Conservation (phyloP, 1,140 invertebrate genomes). For the Pectinophora gossypiella region DNA sequence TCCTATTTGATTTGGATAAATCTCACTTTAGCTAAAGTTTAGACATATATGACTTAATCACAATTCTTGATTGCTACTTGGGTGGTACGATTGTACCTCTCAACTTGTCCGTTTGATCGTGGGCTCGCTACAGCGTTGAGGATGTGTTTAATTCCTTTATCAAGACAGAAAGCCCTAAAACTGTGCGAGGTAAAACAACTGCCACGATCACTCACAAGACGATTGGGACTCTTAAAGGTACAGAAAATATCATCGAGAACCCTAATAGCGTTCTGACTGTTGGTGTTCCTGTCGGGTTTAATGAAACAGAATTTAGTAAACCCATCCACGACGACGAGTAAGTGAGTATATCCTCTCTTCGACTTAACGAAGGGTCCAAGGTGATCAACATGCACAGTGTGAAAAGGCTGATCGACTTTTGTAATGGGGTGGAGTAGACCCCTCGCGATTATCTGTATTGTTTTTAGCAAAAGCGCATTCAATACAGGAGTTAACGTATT, state of each 20-base stretch:
- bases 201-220: neutral
- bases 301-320: conserved; percentile 4
- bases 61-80: too few relatives aligned
- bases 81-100: too few relatives aligned
- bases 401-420: neutral
- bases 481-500: conserved; percentile 3
- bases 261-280: neutral
- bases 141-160: conserved; percentile 12
- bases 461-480: conserved; percentile 3
- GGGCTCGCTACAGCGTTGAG: conserved; percentile 19
- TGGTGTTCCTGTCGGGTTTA: neutral
- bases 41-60: too few relatives aligned
- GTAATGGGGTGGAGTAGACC: conserved; percentile 1
- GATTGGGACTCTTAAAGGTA: neutral
- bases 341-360: neutral
- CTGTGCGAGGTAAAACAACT: neutral
- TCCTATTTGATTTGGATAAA: too few relatives aligned
- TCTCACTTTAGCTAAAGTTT: too few relatives aligned
- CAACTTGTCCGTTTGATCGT: conserved; percentile 31
- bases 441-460: neutral
- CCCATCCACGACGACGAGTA: conserved; percentile 1
- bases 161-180: conserved; percentile 2
- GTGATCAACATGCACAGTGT: neutral
- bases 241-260: neutral
- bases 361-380: neutral